These are phyloP conservation scores for Anastatus disparis DNA, from an alignment of 1,140 invertebrate species.

Conservation along the genomic window DNA sequence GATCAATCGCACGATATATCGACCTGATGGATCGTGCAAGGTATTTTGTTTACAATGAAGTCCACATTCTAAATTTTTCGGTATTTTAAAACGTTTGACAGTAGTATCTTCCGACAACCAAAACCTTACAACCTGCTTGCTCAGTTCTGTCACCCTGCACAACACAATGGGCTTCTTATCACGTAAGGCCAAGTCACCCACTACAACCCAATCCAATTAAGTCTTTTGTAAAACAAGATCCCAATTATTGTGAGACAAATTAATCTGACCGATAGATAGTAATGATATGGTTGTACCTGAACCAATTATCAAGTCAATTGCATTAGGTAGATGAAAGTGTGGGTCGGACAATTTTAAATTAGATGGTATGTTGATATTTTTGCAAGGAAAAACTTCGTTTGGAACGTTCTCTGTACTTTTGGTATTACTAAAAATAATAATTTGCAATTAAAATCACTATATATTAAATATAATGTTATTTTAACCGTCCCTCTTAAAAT, in stretches of 20 bases:
- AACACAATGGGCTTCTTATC: background rate
- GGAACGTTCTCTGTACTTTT: too few relatives aligned
- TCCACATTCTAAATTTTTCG: background rate
- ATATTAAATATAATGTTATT: too few relatives aligned
- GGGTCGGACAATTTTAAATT: slow-evolving; percentile 5
- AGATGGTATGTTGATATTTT: background rate
- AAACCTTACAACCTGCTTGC: background rate
- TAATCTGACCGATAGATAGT: too few relatives aligned
- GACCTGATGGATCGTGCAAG: background rate
- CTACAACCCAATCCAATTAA: background rate
- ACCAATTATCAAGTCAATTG: slow-evolving; percentile 4
- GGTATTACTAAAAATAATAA: too few relatives aligned
- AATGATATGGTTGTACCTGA: slow-evolving; percentile 5
- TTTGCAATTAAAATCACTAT: too few relatives aligned
- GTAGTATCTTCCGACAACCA: background rate
- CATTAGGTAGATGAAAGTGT: background rate
- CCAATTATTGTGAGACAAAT: background rate
- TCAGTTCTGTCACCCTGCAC: background rate
- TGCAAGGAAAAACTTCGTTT: slow-evolving; percentile 4
- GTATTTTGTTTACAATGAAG: background rate
- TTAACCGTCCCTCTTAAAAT: too few relatives aligned
- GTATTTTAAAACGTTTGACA: background rate
- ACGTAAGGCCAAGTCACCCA: background rate
- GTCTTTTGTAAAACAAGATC: background rate
- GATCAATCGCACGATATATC: slow-evolving; percentile 69